Conservation (phyloP, 2,797 vertebrate species). For the Sebastes alutus region DNA sequence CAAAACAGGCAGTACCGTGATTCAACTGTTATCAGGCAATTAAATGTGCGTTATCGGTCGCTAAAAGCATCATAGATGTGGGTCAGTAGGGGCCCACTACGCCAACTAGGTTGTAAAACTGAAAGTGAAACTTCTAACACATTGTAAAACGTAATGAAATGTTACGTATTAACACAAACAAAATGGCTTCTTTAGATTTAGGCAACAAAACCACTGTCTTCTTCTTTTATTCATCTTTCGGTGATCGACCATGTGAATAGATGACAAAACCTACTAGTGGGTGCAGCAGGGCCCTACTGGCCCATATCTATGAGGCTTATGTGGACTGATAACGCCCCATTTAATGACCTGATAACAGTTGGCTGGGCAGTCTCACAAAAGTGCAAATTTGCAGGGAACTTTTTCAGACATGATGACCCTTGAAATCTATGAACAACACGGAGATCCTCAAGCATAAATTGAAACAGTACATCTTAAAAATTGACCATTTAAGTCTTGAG, state of each 20-base stretch:
- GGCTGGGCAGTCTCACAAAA: not conserved
- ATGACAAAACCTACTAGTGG: too few species aligned
- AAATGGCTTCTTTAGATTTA: rapidly evolving
- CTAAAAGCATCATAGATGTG: too few species aligned
- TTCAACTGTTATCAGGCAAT: too few species aligned
- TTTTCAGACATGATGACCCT: conserved; percentile 2
- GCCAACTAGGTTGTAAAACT: too few species aligned
- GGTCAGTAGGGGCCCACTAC: too few species aligned
- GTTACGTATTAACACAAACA: rapidly evolving
- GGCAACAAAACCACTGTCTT: not conserved
- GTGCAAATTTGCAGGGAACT: conserved; percentile 21
- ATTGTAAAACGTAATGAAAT: too few species aligned
- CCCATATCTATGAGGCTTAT: not conserved
- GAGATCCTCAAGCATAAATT: conserved; percentile 10
- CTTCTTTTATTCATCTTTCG: not conserved
- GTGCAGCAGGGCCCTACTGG: not conserved
- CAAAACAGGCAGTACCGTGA: not conserved
- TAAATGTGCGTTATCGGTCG: too few species aligned
- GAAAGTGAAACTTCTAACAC: too few species aligned
- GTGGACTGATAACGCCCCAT: not conserved
- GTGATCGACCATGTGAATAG: not conserved
- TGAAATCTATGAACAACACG: conserved; percentile 1
- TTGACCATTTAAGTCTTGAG: not conserved
- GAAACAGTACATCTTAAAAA: conserved; percentile 3
- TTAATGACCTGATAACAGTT: not conserved